A percentile compares a stretch with the other conserved stretches of the same genome.
phyloP scores from a whole-genome alignment of 2,888 invertebrate species.

The Dendrolimus pini region DNA sequence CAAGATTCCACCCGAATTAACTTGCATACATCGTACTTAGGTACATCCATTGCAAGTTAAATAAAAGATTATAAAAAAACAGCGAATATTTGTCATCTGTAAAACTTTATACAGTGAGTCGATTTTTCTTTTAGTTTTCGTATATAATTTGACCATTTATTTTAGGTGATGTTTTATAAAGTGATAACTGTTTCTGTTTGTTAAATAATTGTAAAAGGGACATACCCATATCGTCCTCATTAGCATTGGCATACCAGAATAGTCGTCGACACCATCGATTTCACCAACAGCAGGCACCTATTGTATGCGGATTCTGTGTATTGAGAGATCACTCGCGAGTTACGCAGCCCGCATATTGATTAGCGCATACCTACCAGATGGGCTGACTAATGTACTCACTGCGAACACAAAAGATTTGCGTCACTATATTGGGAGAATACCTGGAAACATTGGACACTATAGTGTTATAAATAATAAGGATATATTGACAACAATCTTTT shows the following conservation, averaged over 20 bases:
- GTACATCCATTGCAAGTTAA: too few species aligned
- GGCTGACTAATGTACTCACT: not conserved
- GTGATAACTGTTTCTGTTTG: too few species aligned
- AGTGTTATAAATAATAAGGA: not conserved
- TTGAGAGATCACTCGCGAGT: conserved; percentile 5
- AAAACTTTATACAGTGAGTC: too few species aligned
- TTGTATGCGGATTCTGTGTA: conserved; percentile 11
- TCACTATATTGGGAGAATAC: not conserved
- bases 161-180: too few species aligned
- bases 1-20: too few species aligned
- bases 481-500: not conserved
- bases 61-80: too few species aligned
- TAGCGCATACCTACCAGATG: not conserved
- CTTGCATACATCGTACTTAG: too few species aligned
- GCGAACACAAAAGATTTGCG: not conserved
- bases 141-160: too few species aligned
- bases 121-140: too few species aligned
- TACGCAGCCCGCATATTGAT: conserved; percentile 5
- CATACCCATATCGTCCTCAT: not conserved
- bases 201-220: too few species aligned
- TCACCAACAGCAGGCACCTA: conserved; percentile 22
- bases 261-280: conserved; percentile 27
- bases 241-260: not conserved
- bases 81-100: too few species aligned
- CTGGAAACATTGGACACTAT: not conserved